phyloP scores from a whole-genome alignment of 2,888 invertebrate genomes.

The Oconnorella tubifera region DNA sequence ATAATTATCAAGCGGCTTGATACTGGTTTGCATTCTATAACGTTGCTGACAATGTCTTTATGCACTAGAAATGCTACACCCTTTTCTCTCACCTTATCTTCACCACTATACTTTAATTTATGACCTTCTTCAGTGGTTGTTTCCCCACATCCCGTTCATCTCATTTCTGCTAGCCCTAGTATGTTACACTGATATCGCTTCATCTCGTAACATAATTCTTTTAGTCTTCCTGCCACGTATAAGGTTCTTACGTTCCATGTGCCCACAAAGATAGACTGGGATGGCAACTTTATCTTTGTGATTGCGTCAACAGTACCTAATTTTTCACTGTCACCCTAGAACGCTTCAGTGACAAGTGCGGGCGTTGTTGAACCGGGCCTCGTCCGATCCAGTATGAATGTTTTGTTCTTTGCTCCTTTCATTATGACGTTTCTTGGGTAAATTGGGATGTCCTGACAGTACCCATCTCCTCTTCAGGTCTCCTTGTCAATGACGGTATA shows the following conservation, averaged over 20 bases:
- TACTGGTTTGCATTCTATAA: neutral
- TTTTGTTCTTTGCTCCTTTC: neutral
- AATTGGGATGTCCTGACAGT: neutral
- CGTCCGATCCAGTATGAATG: neutral
- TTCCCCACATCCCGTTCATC: neutral
- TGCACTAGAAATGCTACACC: neutral
- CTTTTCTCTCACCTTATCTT: neutral
- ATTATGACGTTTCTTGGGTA: neutral
- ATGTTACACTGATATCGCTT: neutral
- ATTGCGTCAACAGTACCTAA: neutral
- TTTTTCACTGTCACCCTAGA: neutral
- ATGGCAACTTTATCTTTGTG: no score
- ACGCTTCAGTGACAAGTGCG: neutral
- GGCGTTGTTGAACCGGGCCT: neutral
- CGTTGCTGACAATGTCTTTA: neutral
- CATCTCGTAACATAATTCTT: neutral
- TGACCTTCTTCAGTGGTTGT: neutral
- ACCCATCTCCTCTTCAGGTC: neutral
- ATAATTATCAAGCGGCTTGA: neutral
- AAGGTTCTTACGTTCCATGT: neutral
- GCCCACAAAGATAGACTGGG: neutral
- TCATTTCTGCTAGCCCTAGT: neutral
- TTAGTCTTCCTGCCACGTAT: neutral
- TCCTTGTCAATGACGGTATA: no score
- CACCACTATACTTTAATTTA: neutral